These are phyloP conservation scores for Caenorhabditis becei DNA, from an alignment of 2,888 invertebrate genomes.

Conservation along the genomic window DNA sequence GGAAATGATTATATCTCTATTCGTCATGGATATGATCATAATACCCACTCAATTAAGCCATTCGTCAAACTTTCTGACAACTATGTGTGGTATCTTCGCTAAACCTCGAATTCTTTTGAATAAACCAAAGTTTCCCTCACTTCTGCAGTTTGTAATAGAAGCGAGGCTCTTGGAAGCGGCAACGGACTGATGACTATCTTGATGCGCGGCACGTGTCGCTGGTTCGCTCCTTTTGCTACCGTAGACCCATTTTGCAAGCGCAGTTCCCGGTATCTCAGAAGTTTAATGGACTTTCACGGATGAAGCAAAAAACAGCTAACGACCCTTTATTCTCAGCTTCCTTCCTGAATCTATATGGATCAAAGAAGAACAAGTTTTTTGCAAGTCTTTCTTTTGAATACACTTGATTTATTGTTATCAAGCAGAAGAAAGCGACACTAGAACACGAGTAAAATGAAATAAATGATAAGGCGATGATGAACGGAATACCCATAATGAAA, in stretches of 20 bases:
- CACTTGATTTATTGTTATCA: conserved; percentile 7
- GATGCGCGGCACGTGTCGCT: conserved; percentile 58
- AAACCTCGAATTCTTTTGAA: neutral
- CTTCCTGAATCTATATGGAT: neutral
- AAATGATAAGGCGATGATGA: neutral
- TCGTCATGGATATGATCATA: neutral
- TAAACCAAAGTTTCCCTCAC: conserved; percentile 1
- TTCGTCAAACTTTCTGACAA: neutral
- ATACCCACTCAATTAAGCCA: neutral
- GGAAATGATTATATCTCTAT: neutral
- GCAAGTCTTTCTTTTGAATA: neutral
- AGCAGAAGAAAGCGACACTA: neutral
- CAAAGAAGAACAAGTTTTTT: conserved; percentile 2
- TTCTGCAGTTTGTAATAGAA: neutral
- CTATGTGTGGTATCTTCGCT: neutral
- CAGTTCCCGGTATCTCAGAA: conserved; percentile 19
- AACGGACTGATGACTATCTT: conserved; percentile 33
- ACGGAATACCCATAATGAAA: conserved; percentile 36
- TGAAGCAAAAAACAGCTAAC: conserved; percentile 54
- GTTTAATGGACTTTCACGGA: conserved; percentile 57
- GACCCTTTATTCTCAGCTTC: conserved; percentile 7
- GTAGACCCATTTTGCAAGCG: conserved; percentile 31
- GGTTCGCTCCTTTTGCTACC: conserved; percentile 24
- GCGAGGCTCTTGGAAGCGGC: conserved; percentile 26
- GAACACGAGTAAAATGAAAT: neutral